A percentile compares a stretch with the other conserved stretches of the same genome.
These are phyloP conservation scores for Coptotermes formosanus DNA, from an alignment of 1,140 invertebrate species.

Conservation along the genomic window DNA sequence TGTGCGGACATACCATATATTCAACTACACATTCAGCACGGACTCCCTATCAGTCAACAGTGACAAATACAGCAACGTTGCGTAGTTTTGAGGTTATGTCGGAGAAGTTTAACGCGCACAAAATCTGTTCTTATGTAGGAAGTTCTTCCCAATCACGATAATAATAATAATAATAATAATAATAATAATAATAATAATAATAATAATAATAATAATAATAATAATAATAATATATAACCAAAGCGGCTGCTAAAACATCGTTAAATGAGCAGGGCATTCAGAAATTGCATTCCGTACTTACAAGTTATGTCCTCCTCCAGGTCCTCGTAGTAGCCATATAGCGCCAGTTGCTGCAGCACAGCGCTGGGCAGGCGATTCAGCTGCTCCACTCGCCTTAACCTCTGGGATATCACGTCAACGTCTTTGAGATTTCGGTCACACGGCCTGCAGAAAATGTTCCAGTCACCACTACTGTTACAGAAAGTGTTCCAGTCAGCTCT, in stretches of 20 bases:
- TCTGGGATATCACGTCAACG: slow-evolving; percentile 61
- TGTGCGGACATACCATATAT: no score
- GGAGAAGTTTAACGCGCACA: no score
- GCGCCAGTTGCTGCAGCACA: slow-evolving; percentile 72
- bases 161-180: background rate
- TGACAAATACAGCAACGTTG: no score
- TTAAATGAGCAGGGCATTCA: background rate
- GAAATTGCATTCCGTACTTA: slow-evolving; percentile 51
- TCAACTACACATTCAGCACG: no score
- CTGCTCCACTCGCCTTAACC: slow-evolving; percentile 60
- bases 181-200: background rate
- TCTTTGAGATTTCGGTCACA: slow-evolving; percentile 70
- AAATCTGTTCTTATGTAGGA: no score
- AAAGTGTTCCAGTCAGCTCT: no score
- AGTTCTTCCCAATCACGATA: background rate
- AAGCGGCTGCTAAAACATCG: background rate
- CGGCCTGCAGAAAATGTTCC: slow-evolving; percentile 55
- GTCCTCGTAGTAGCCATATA: slow-evolving; percentile 72
- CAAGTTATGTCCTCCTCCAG: slow-evolving; percentile 75
- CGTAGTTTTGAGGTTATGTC: no score
- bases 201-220: background rate
- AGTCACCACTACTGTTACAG: no score
- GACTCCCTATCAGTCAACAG: no score
- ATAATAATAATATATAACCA: background rate
- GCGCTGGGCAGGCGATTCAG: slow-evolving; percentile 66